phyloP scores from a whole-genome alignment of 2,888 invertebrate genomes.

The Lathronympha strigana region DNA sequence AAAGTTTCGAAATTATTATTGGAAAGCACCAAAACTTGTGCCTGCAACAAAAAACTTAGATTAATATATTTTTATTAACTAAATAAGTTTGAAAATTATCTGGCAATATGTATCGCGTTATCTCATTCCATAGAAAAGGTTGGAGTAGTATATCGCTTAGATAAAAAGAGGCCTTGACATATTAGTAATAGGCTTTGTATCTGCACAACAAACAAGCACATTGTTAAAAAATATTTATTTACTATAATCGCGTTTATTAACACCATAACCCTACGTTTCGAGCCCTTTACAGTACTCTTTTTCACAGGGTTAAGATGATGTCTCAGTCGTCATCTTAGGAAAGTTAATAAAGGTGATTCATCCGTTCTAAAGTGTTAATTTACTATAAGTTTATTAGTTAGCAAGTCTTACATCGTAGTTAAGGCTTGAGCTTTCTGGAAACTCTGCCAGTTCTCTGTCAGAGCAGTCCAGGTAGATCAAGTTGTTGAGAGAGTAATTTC shows the following conservation, averaged over 20 bases:
- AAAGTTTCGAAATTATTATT: conserved; percentile 85
- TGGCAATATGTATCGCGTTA: no score
- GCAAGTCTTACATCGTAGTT: conserved; percentile 63
- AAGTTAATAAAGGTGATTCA: no score
- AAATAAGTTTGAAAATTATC: background rate
- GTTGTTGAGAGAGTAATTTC: conserved; percentile 56
- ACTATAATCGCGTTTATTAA: no score
- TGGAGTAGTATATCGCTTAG: background rate
- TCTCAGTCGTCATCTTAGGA: no score
- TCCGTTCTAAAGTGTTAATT: no score
- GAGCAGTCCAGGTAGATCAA: conserved; percentile 67
- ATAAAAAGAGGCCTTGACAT: background rate
- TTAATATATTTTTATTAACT: background rate
- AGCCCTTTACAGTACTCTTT: no score
- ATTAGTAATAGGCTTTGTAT: background rate
- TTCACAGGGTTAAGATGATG: no score
- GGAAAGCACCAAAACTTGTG: conserved; percentile 86
- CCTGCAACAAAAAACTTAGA: conserved; percentile 71
- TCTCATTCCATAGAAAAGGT: background rate
- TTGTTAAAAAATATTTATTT: no score
- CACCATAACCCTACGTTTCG: no score
- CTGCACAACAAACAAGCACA: background rate
- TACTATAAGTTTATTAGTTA: background rate
- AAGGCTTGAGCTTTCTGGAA: conserved; percentile 63
- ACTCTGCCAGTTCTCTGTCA: conserved; percentile 62